Evolutionary conservation across 2,888 invertebrate species (phyloP), one percentile per base, ranked within the genome.

Genomic region (Dioctria linearis): DNA sequence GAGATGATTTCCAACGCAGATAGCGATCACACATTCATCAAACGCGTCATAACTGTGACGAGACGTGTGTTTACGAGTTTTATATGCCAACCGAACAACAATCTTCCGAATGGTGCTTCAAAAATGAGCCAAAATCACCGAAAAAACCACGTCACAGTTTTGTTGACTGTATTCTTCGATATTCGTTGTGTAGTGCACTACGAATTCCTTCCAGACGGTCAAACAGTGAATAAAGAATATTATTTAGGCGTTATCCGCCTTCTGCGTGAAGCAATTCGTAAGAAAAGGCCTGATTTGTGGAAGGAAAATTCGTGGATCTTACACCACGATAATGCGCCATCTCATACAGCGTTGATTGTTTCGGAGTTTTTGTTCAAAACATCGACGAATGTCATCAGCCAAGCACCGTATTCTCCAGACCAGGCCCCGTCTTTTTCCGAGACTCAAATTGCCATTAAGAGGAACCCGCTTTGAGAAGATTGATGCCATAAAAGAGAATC

Each of bases 261-360:
- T 81, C 79, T 83, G 75, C 39, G 80, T 5, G 80, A 82, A 40
- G 13, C 54, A 9, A 73, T 83, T 59, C 80, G 80, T 42, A 82
- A 37, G 25, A 25, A 61, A 61, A 4, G 37, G 78, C 84, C 84
- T 61, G 82, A 85, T 79, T 84, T 84, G 76, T 84, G 85, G 83
- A 75, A 66, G 51, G 76, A 84, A 79, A 84, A 84, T 57, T 83
- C 83, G 37, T 85, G 84, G 84, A 83, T 84, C 83, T 84, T 85
- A 81, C 84, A 85, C 82, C 83, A 84, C 81, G 83, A 85, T 82
- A 85, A 85, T 81, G 84, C 84, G 67, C 83, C 83, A 39, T 78
- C 83, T 13, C 84, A 84, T 81, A 84, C 61, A 49, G 80, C 83
- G 49, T 79, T 80, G 61, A 61, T 83, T 83, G 82, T 84, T 65